Evolutionary conservation across 2,888 invertebrate species (phyloP).

Genomic region (Matsumyia berberina): DNA sequence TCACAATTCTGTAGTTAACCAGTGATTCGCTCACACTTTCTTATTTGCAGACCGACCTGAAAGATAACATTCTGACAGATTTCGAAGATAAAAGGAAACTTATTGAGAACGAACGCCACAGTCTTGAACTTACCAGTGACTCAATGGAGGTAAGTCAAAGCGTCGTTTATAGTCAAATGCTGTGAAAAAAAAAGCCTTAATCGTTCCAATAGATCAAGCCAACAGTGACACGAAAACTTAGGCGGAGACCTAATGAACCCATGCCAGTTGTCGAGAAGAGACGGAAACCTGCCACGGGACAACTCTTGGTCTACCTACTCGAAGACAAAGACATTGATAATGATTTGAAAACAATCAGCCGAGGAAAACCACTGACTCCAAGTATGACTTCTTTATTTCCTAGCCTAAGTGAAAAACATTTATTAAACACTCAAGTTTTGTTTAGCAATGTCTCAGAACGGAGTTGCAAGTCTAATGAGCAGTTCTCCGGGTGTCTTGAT

Average conservation of each 20-base stretch:
- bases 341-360: conserved; percentile 92
- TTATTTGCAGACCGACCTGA: conserved; percentile 87
- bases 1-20: not conserved
- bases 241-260: conserved; percentile 97
- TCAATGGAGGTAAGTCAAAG: conserved; percentile 89
- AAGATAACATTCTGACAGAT: conserved; percentile 94
- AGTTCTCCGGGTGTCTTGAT: conserved; percentile 80
- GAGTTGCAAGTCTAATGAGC: conserved; percentile 79
- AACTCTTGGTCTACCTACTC: conserved; percentile 93
- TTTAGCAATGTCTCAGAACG: conserved; percentile 84
- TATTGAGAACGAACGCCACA: conserved; percentile 94
- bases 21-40: not conserved
- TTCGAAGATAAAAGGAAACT: conserved; percentile 96
- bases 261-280: conserved; percentile 94
- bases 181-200: too few relatives aligned
- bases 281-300: conserved; percentile 92
- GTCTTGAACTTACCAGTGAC: conserved; percentile 95
- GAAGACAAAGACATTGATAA: conserved; percentile 95
- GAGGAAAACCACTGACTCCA: conserved; percentile 86
- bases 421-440: conserved; percentile 35
- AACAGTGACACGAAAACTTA: conserved; percentile 96
- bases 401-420: not conserved
- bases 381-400: conserved; percentile 79
- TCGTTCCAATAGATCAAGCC: conserved; percentile 91
- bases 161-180: too few relatives aligned